Percentiles rank a stretch among this genome's conserved stretches.
These are phyloP conservation scores for Henicopernis longicauda DNA, from an alignment of 2,113 vertebrate species.

Conservation along the genomic window DNA sequence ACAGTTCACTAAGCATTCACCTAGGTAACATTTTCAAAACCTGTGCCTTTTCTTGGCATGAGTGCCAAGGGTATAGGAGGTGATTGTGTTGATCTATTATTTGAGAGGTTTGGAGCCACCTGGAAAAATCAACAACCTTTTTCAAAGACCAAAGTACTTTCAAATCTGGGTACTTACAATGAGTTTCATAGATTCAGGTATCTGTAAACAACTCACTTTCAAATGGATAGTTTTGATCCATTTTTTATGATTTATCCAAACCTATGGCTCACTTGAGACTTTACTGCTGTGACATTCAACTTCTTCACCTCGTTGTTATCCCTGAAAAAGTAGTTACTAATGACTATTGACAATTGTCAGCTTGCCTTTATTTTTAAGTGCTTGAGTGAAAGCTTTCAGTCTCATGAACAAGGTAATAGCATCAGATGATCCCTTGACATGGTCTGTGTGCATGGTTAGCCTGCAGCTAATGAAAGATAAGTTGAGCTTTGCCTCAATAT, in stretches of 20 bases:
- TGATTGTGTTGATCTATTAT: background rate
- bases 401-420: background rate
- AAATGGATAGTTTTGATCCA: background rate
- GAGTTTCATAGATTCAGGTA: background rate
- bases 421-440: background rate
- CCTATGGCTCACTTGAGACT: background rate
- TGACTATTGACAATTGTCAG: background rate
- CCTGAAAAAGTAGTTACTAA: background rate
- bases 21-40: background rate
- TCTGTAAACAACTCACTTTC: background rate
- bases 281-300: background rate
- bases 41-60: background rate
- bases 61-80: background rate
- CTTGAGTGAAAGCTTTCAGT: background rate
- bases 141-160: background rate
- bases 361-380: background rate
- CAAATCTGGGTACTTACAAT: background rate
- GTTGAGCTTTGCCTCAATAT: background rate
- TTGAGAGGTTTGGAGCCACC: background rate
- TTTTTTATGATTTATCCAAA: background rate
- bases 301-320: background rate
- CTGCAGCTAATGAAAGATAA: background rate
- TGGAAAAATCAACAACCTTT: background rate
- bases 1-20: background rate
- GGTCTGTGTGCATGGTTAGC: background rate